These are phyloP conservation scores for Psittacula cyanocephala DNA, from an alignment of 2,113 vertebrate species.

Conservation along the genomic window DNA sequence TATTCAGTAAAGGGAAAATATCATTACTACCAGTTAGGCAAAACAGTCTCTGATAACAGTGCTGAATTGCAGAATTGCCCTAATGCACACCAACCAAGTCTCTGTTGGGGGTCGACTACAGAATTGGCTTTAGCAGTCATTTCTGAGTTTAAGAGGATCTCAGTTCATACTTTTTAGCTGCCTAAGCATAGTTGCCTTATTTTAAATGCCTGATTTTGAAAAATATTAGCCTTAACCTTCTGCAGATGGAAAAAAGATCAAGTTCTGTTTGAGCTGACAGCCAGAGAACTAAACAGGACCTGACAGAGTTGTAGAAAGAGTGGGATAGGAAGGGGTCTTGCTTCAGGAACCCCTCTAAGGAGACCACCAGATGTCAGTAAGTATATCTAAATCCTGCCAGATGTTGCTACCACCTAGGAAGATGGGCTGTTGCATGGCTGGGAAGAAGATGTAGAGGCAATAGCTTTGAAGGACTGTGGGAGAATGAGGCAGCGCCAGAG, in stretches of 20 bases:
- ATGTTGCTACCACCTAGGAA: not conserved
- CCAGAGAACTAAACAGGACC: not conserved
- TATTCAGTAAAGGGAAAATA: not conserved
- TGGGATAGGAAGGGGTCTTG: not conserved
- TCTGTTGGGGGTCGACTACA: not conserved
- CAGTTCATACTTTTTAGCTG: not conserved
- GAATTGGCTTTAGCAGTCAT: not conserved
- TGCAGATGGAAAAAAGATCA: constrained; percentile 30
- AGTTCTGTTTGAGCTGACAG: not conserved
- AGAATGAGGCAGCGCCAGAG: not conserved
- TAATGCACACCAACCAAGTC: not conserved
- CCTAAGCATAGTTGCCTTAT: not conserved
- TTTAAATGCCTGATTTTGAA: constrained; percentile 19
- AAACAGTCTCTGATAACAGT: not conserved
- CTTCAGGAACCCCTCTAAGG: not conserved
- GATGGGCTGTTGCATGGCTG: not conserved
- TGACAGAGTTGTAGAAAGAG: not conserved
- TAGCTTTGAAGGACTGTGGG: not conserved
- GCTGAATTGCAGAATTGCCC: not conserved
- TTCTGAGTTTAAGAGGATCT: not conserved
- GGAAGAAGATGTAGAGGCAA: not conserved
- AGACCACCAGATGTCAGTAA: constrained; percentile 11
- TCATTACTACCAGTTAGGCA: not conserved
- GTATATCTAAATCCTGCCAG: not conserved
- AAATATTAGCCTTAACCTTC: constrained; percentile 17